These are phyloP conservation scores for Drosophila virilis DNA, from an alignment of 1,140 invertebrate species.

Conservation along the genomic window DNA sequence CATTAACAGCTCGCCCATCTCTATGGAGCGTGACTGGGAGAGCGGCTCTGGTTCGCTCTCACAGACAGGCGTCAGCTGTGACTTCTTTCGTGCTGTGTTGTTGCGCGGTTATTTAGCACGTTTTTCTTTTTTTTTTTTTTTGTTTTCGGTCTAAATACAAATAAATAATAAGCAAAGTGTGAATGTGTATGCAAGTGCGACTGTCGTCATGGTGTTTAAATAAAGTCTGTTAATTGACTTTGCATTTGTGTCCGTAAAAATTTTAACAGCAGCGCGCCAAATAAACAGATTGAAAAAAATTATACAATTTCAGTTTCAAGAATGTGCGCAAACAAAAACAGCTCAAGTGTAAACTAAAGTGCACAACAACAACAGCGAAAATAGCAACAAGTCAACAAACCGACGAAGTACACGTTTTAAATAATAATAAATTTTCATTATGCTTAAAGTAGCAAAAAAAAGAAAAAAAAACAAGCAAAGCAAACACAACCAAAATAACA, in stretches of 20 bases:
- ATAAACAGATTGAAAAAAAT: conserved; percentile 53
- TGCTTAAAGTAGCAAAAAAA: conserved; percentile 30
- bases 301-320: conserved; percentile 31
- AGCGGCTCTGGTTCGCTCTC: conserved; percentile 14
- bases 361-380: conserved; percentile 15
- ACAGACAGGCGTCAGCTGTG: conserved; percentile 63
- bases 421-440: conserved; percentile 38
- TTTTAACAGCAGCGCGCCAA: conserved; percentile 55
- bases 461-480: conserved; percentile 1
- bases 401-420: conserved; percentile 26
- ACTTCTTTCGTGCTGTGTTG: conserved; percentile 7
- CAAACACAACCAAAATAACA: conserved; percentile 6
- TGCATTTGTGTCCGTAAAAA: conserved; percentile 48
- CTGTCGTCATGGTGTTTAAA: conserved; percentile 43
- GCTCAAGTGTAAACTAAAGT: conserved; percentile 41
- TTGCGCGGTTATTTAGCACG: conserved; percentile 57
- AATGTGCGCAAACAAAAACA: conserved; percentile 42
- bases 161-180: conserved; percentile 46
- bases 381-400: conserved; percentile 6
- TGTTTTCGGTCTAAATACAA: conserved; percentile 15
- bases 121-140: conserved; percentile 31
- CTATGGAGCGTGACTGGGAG: conserved; percentile 28
- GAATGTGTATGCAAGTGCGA: conserved; percentile 22
- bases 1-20: conserved; percentile 7
- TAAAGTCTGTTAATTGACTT: conserved; percentile 66